Conservation (phyloP, 1,140 invertebrate species). For the Brachionus asplanchnoidis region DNA sequence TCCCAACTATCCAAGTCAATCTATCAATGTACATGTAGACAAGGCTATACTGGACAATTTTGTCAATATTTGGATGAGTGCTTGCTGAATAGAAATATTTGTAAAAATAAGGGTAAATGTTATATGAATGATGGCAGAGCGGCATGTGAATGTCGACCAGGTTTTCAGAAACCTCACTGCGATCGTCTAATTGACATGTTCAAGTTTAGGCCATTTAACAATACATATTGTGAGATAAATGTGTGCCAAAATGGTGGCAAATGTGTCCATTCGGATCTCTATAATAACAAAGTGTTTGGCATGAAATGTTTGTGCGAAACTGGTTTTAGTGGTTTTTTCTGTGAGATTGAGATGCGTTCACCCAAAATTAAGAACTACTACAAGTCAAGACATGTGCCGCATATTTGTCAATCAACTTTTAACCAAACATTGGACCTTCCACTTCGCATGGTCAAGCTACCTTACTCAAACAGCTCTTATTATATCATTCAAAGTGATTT, state of each 20-base stretch:
- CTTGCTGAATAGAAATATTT: conserved; percentile 14
- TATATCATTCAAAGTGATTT: conserved; percentile 22
- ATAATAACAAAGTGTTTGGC: conserved; percentile 3
- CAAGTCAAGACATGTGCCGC: conserved; percentile 11
- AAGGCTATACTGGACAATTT: neutral
- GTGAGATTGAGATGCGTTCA: conserved; percentile 43
- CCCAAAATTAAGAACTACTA: neutral
- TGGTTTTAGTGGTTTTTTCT: conserved; percentile 43
- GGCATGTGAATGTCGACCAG: neutral
- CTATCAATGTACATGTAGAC: neutral
- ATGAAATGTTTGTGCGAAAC: conserved; percentile 44
- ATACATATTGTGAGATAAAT: conserved; percentile 17
- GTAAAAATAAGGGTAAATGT: conserved; percentile 31
- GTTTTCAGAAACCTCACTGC: conserved; percentile 28
- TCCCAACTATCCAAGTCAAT: neutral
- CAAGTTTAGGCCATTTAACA: conserved; percentile 2
- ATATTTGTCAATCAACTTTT: neutral
- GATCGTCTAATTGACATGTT: conserved; percentile 9
- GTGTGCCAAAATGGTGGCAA: conserved; percentile 40
- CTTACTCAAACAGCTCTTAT: conserved; percentile 14
- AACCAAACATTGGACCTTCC: neutral
- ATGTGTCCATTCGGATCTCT: conserved; percentile 18
- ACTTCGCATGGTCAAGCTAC: neutral
- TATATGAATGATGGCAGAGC: neutral
- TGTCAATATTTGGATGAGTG: conserved; percentile 31